Evolutionary conservation across 2,113 vertebrate species (phyloP), one percentile per base, ranked within the genome.

Genomic region (Hippocampus comes): DNA sequence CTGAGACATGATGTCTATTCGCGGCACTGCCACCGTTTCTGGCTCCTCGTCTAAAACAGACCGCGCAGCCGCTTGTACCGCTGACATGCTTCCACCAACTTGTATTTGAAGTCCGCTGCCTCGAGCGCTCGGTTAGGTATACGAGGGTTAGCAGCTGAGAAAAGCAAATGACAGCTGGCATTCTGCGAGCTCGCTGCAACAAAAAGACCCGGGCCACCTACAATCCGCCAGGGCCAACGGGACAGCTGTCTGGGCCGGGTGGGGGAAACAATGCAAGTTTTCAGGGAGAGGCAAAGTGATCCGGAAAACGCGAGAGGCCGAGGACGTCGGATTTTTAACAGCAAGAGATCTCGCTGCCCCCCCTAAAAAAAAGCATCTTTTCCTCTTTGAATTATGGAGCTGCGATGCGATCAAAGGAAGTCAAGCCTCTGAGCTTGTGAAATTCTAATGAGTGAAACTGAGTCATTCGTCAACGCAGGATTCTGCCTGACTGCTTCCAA

Each of bases 161-260:
- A 21, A n/a, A 76, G 55, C 53, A 49, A n/a, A 70, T 60, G 83
- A 84, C 85, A 89, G 85, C 84, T 86, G 88, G 81, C 82, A 75
- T 75, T 81, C 81, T 83, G 80, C 74, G 76, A 51, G 80, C 75
- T 74, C 76, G 65, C 67, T 79, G 72, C 65, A 74, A 76, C 84
- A 78, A 80, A 80, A 55, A 46, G 51, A 78, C 55, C 80, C 63
- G 34, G 65, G 71, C 64, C 79, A 73, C 59, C 79, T 70, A 3
- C 65, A 59, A 71, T 14, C 34, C 64, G 61, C 61, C 7, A 14
- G 25, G 63, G 68, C 81, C 80, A 59, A 63, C 41, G 2, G 56
- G 66, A 75, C 78, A 84, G 72, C 79, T 86, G 84, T 68, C 57
- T 23, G 8, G 68, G 72, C 43, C 71, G 66, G 64, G 67, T 48